A percentile compares a stretch with the other conserved stretches of the same genome.
These are phyloP conservation scores for Archegozetes longisetosus DNA, from an alignment of 1,140 invertebrate genomes.

Conservation along the genomic window DNA sequence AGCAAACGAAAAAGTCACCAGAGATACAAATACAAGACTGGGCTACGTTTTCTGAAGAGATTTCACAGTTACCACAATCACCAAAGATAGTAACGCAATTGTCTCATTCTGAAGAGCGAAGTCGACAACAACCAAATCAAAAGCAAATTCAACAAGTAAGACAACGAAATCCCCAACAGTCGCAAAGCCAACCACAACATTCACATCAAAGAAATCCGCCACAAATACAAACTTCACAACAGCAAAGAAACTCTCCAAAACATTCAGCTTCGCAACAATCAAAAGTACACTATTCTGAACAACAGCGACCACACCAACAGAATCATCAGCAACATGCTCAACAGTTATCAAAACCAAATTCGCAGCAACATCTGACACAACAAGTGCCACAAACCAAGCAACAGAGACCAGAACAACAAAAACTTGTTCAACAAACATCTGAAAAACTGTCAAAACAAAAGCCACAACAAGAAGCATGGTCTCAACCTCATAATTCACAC, in stretches of 20 bases:
- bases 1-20: no score
- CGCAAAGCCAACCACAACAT: no score
- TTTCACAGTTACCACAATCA: neutral
- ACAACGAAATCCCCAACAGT: no score
- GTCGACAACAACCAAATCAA: no score
- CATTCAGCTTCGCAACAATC: no score
- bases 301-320: slow-evolving; percentile 3
- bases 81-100: neutral
- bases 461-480: neutral
- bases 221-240: no score
- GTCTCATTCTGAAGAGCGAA: no score
- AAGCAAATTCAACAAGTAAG: no score
- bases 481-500: neutral
- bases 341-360: slow-evolving; percentile 1
- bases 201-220: no score
- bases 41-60: neutral
- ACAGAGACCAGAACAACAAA: no score
- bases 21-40: neutral
- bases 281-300: slow-evolving; percentile 4
- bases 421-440: no score
- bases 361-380: neutral
- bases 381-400: neutral
- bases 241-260: no score
- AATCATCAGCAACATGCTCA: neutral
- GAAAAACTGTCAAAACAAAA: neutral